Evolutionary conservation across 1,140 invertebrate genomes (phyloP), one percentile per base, ranked within the genome.

Genomic region (Plodia interpunctella): DNA sequence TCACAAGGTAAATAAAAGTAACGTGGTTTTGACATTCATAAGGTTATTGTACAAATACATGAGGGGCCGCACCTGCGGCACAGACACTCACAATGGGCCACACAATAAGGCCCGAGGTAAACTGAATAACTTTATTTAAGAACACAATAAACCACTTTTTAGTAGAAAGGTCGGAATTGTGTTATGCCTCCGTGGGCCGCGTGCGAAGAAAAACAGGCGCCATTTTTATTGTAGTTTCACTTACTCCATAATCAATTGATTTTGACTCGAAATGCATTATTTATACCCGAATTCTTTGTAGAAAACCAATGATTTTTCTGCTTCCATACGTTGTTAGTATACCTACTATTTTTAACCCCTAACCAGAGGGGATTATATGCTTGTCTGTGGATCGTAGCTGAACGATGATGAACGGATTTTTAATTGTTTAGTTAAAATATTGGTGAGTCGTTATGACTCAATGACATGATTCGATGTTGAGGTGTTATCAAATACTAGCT

Each of bases 91-190:
- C 82, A 85, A 80, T 78, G 62, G 73, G 64, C 69, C 62, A 60
- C 59, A 82, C 79, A 84, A 84, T 80, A 74, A 70, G 62, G 62
- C 60, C 60, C 70, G 65, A 75, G 76, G 70, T 80, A 78, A 76
- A 78, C 76, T 73, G 80, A 85, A 85, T 80, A 81, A 80, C 77
- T 80, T 85, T 85, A 80, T 85, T 82, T 83, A 78, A 72, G 79
- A 80, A 85, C 76, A 84, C 78, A 84, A 82, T 84, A 80, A 82
- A 84, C 72, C 79, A 84, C 81, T 82, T 84, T 79, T 82, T 77
- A 74, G 64, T 71, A 73, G 69, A 78, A 71, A 70, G 72, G 67
- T 73, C 63, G 65, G 64, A 71, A 71, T 72, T 72, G 70, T 70
- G 66, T 70, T 68, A 69, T 60, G 72, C 62, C 63, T 54, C 62